Evolutionary conservation across 2,888 invertebrate genomes (phyloP), one percentile per base, ranked within the genome.

Genomic region (Vandiemenella viatica): DNA sequence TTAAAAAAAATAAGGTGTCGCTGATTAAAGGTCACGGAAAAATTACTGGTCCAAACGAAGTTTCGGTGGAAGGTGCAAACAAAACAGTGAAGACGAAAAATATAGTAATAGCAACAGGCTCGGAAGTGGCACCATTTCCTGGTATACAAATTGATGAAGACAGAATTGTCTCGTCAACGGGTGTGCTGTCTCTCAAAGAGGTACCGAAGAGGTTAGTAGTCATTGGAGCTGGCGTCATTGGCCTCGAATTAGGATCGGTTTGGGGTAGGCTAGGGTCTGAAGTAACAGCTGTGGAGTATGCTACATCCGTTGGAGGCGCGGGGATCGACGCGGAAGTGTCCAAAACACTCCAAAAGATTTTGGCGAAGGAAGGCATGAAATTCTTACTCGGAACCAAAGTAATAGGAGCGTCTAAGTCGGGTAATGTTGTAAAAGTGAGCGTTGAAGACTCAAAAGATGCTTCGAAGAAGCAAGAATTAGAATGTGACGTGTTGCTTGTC

Each of bases 161-260:
- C 63, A 76, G 77, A 52, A 83, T 98, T 60, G 87, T 99, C 2
- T 89, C 93, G 18, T 98, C 97, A 2, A 98, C 97, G 3, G 98
- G 98, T 17, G 98, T 97, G 1, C 72, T 98, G n/a, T 82, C 88
- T 0, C 71, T 99, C 13, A 71, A 75, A 44, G 66, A 79, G 61
- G 89, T 90, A 18, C 98, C 98, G 2, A 80, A 92, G 61, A 84
- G 83, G 59, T 75, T 98, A 75, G 76, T 98, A 54, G 85, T 98
- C 1, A 99, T 99, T 62, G 98, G 98, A 19, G 98, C 96, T 47
- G 98, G 98, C 56, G 98, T 99, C 6, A 99, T 99, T 66, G 98
- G 98, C 18, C 73, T 98, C 8, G 98, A 98, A 68, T 71, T 98
- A 67, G 95, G 95, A 19, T 93, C 93, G 0, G 96, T 96, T 0